Percentiles rank a stretch among this genome's conserved stretches.
phyloP scores from a whole-genome alignment of 2,888 invertebrate genomes.

The Phaonia tiefii region DNA sequence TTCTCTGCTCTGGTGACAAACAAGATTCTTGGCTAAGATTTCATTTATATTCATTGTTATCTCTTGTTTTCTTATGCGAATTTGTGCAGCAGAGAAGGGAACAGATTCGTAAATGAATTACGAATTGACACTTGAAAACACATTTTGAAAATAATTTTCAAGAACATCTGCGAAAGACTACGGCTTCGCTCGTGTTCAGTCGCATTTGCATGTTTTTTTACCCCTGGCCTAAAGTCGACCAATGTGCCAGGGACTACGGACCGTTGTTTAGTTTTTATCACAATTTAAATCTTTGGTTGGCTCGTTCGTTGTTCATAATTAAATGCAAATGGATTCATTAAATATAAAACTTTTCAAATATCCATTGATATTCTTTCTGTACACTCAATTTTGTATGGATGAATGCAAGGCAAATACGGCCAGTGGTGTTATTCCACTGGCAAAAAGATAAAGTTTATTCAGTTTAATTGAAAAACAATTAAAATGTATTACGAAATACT shows the following conservation, averaged over 20 bases:
- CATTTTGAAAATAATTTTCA: too few relatives aligned
- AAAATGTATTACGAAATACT: slow-evolving; percentile 70
- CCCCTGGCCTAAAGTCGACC: too few relatives aligned
- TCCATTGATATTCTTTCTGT: slow-evolving; percentile 23
- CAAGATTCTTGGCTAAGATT: slow-evolving; percentile 5
- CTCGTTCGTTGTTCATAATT: slow-evolving; percentile 46
- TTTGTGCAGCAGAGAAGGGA: slow-evolving; percentile 3
- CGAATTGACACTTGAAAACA: slow-evolving; percentile 8
- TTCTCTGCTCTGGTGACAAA: neutral
- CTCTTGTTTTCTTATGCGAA: too few relatives aligned
- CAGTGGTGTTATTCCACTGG: neutral
- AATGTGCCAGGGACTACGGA: too few relatives aligned
- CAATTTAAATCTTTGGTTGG: too few relatives aligned
- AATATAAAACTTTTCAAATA: slow-evolving; percentile 21
- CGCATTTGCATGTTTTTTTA: too few relatives aligned
- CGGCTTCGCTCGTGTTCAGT: too few relatives aligned
- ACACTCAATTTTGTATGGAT: neutral
- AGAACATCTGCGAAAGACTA: too few relatives aligned
- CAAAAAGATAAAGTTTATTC: slow-evolving; percentile 11
- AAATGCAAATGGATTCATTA: slow-evolving; percentile 55
- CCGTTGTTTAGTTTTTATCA: too few relatives aligned
- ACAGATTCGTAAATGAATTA: slow-evolving; percentile 37
- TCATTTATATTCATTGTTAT: slow-evolving; percentile 24
- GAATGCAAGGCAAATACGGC: neutral
- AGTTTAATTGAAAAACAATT: slow-evolving; percentile 70